A percentile compares a stretch with the other conserved stretches of the same genome.
Conservation (phyloP, 2,888 invertebrate species). For the Agapostemon virescens region DNA sequence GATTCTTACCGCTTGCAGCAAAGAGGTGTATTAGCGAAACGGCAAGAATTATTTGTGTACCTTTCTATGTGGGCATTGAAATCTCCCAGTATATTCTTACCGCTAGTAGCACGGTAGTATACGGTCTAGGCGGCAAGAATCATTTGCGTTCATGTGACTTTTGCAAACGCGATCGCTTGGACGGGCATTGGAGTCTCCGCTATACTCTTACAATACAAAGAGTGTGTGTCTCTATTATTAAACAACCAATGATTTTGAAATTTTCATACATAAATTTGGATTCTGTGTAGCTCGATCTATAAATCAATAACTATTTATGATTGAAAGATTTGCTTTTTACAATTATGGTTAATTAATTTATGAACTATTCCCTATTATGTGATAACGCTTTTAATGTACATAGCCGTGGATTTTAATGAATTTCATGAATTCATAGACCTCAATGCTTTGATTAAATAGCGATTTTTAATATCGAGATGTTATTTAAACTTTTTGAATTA, state of each 20-base stretch:
- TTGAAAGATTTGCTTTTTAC: not conserved
- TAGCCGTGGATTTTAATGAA: no score
- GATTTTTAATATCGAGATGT: no score
- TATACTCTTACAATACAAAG: not conserved
- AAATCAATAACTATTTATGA: not conserved
- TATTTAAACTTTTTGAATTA: no score
- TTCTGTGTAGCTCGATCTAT: not conserved
- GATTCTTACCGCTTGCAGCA: not conserved
- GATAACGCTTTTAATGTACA: no score
- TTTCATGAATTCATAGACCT: no score
- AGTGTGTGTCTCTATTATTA: not conserved
- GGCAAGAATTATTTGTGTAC: not conserved
- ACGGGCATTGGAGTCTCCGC: slow-evolving; percentile 14
- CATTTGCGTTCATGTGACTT: not conserved
- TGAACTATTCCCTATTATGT: no score
- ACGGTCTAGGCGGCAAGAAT: not conserved
- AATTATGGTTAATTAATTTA: not conserved
- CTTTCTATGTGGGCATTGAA: not conserved
- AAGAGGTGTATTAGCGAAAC: not conserved
- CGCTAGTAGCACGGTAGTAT: not conserved
- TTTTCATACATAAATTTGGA: not conserved
- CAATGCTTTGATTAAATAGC: no score
- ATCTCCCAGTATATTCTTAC: not conserved
- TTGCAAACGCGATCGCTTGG: not conserved
- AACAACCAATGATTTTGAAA: not conserved